phyloP scores from a whole-genome alignment of 92 coral and sea anemone genomes.

The Nematostella vectensis region DNA sequence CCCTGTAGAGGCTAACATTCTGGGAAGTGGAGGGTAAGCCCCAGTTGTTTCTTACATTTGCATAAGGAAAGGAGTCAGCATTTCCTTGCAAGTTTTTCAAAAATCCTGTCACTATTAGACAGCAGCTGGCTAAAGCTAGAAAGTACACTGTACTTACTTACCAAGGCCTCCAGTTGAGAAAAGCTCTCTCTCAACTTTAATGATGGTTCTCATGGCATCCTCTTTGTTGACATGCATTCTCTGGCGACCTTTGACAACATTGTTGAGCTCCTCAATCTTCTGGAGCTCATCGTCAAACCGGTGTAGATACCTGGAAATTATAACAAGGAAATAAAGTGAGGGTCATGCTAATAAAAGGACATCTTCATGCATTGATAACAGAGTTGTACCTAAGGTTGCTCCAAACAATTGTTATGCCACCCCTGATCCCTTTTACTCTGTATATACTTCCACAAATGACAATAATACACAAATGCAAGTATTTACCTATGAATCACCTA shows the following conservation, averaged over 20 bases:
- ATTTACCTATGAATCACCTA: no score
- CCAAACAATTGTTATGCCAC: not conserved
- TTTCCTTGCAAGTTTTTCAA: no score
- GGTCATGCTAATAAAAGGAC: not conserved
- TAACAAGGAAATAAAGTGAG: not conserved
- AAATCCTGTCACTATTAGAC: no score
- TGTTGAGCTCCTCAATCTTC: constrained; percentile 57
- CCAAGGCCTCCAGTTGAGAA: constrained; percentile 80
- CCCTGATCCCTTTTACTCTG: no score
- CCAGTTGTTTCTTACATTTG: no score
- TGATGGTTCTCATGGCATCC: constrained; percentile 58
- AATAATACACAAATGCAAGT: no score
- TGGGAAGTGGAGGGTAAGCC: no score
- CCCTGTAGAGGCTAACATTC: no score
- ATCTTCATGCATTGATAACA: no score
- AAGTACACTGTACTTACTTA: constrained; percentile 14
- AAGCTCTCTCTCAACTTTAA: constrained; percentile 67
- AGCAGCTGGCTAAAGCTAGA: no score
- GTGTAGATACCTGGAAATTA: constrained; percentile 56
- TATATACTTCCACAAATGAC: no score
- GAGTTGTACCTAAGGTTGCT: not conserved
- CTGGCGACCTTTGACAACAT: constrained; percentile 67
- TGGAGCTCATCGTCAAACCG: constrained; percentile 86
- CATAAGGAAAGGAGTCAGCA: no score
- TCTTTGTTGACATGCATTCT: constrained; percentile 74